Percentiles rank a stretch among this genome's conserved stretches.
Evolutionary conservation across 2,888 invertebrate species (phyloP).

Genomic region (Plebejus melissa): DNA sequence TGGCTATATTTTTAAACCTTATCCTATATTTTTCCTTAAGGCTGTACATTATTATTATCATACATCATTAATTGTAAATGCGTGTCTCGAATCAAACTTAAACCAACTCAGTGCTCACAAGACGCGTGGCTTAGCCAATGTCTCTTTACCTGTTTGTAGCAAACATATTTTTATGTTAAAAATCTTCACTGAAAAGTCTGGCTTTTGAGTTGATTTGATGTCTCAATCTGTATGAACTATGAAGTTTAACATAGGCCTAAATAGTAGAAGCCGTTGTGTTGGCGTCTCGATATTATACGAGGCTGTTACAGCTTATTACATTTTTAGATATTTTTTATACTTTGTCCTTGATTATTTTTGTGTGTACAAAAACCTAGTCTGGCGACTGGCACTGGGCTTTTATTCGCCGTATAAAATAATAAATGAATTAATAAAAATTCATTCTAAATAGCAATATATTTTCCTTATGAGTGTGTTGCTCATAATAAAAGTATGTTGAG

Average conservation of each 20-base stretch:
- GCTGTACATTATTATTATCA: not conserved
- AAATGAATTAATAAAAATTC: not conserved
- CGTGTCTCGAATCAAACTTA: not conserved
- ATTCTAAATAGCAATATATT: no score
- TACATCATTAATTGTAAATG: not conserved
- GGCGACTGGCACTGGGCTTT: not conserved
- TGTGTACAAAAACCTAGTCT: not conserved
- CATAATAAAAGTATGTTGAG: no score
- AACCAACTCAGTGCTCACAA: not conserved
- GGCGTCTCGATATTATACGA: not conserved
- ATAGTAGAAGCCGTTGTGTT: not conserved
- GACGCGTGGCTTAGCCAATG: not conserved
- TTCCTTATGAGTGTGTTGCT: no score
- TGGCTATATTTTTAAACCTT: not conserved
- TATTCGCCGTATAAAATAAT: not conserved
- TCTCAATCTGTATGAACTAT: no score
- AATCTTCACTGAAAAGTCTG: not conserved
- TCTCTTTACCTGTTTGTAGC: not conserved
- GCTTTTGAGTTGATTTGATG: not conserved
- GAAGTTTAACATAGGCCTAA: no score
- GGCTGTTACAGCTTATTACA: not conserved
- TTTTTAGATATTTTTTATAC: not conserved
- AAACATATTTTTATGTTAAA: not conserved
- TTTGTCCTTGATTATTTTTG: not conserved
- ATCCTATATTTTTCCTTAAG: not conserved